A percentile compares a stretch with the other conserved stretches of the same genome.
Conservation (phyloP, 2,113 vertebrate genomes). For the Eptesicus fuscus region DNA sequence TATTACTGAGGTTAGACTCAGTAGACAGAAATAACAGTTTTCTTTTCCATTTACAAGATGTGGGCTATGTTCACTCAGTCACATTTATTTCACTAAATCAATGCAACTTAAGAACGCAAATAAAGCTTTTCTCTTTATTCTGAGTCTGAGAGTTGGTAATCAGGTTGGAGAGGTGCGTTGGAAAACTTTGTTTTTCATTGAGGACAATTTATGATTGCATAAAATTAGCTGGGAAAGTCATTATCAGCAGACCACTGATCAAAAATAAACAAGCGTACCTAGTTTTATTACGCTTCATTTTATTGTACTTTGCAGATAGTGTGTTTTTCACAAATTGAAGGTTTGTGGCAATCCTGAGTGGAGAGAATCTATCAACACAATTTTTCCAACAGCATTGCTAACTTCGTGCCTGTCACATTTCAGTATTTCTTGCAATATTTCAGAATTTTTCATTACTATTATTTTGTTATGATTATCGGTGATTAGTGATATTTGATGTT, state of each 20-base stretch:
- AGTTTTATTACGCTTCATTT: background rate
- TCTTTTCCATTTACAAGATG: background rate
- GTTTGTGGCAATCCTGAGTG: background rate
- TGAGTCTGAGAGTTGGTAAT: background rate
- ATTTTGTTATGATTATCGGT: background rate
- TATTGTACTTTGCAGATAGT: background rate
- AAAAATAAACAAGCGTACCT: background rate
- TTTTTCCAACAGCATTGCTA: background rate
- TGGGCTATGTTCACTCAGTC: background rate
- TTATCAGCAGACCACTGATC: constrained; percentile 85
- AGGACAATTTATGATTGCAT: constrained; percentile 89
- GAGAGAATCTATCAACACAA: background rate
- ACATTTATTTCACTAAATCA: background rate
- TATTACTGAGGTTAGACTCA: background rate
- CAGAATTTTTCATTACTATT: background rate
- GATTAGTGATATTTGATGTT: background rate
- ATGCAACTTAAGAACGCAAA: background rate
- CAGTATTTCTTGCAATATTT: background rate
- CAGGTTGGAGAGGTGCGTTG: background rate
- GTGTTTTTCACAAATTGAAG: background rate
- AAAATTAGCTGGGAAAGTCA: constrained; percentile 89
- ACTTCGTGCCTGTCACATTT: background rate
- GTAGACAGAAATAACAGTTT: background rate
- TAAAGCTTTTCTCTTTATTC: background rate
- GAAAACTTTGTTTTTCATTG: constrained; percentile 81